Evolutionary conservation across 1,140 invertebrate genomes (phyloP).

Genomic region (Musca domestica): DNA sequence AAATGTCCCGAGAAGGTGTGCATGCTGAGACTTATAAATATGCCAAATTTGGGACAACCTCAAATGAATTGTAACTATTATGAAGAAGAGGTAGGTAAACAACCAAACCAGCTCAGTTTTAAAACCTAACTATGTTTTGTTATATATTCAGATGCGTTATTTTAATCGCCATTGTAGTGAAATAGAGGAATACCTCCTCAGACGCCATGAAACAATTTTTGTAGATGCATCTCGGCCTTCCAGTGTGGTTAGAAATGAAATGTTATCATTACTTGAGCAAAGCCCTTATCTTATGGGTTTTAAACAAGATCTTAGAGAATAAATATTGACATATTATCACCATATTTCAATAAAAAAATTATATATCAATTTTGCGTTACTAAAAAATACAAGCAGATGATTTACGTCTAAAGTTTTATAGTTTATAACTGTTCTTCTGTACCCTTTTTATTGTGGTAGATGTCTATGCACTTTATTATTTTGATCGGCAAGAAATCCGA

Average conservation of each 20-base stretch:
- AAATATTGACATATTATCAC: not conserved
- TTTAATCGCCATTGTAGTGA: conserved; percentile 34
- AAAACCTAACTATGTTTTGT: too few relatives aligned
- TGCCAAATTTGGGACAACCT: conserved; percentile 32
- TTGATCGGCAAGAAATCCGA: too few relatives aligned
- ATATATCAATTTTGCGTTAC: not conserved
- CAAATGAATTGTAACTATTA: conserved; percentile 34
- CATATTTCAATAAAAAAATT: not conserved
- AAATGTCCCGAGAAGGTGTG: conserved; percentile 39
- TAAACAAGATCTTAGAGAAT: conserved; percentile 30
- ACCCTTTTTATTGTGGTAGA: too few relatives aligned
- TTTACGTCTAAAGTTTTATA: too few relatives aligned
- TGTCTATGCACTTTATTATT: too few relatives aligned
- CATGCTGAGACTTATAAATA: conserved; percentile 32
- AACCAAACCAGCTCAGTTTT: too few relatives aligned
- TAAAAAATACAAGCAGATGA: too few relatives aligned
- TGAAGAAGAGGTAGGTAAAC: conserved; percentile 27
- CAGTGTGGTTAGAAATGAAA: conserved; percentile 40
- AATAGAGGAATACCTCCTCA: conserved; percentile 38
- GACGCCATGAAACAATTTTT: conserved; percentile 43
- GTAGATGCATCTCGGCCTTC: conserved; percentile 40
- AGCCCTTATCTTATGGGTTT: conserved; percentile 43
- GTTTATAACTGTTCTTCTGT: too few relatives aligned
- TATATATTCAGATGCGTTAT: conserved; percentile 38
- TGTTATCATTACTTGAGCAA: conserved; percentile 37